Percentiles rank a stretch among this genome's conserved stretches.
Conservation (phyloP, 2,797 vertebrate genomes). For the Ptychadena robeensis region DNA sequence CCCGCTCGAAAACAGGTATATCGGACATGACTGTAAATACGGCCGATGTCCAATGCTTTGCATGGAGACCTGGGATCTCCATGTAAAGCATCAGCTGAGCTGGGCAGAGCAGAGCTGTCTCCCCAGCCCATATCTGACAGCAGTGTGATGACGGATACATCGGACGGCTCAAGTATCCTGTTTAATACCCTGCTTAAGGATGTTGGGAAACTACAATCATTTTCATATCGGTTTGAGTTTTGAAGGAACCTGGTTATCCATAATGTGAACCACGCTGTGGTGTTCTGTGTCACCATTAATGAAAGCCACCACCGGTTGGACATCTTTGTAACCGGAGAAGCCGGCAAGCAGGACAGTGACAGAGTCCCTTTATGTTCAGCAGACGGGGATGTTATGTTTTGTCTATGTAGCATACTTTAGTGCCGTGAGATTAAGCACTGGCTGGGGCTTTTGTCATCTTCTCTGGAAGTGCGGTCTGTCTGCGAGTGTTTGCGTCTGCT, state of each 20-base stretch:
- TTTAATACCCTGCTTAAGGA: no score
- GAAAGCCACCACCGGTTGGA: neutral
- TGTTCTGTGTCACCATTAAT: conserved; percentile 28
- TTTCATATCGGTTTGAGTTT: neutral
- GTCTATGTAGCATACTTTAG: conserved; percentile 50
- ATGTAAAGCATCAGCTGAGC: no score
- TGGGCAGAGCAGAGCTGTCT: no score
- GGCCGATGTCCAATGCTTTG: no score
- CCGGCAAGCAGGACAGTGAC: conserved; percentile 14
- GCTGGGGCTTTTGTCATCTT: conserved; percentile 49
- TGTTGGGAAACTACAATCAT: neutral
- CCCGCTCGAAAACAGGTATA: no score
- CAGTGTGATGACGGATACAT: no score
- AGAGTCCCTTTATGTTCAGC: conserved; percentile 41
- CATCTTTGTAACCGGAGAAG: conserved; percentile 41
- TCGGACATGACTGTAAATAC: no score
- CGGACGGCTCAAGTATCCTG: no score
- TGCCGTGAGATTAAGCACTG: conserved; percentile 54
- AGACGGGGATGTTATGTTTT: conserved; percentile 58
- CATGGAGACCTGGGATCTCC: no score
- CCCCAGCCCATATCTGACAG: no score
- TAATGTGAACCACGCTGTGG: neutral
- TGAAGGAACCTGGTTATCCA: neutral
- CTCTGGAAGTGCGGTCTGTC: conserved; percentile 52
- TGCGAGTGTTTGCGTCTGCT: conserved; percentile 57